Evolutionary conservation across 2,113 vertebrate species (phyloP).

Genomic region (Callaeas wilsoni): DNA sequence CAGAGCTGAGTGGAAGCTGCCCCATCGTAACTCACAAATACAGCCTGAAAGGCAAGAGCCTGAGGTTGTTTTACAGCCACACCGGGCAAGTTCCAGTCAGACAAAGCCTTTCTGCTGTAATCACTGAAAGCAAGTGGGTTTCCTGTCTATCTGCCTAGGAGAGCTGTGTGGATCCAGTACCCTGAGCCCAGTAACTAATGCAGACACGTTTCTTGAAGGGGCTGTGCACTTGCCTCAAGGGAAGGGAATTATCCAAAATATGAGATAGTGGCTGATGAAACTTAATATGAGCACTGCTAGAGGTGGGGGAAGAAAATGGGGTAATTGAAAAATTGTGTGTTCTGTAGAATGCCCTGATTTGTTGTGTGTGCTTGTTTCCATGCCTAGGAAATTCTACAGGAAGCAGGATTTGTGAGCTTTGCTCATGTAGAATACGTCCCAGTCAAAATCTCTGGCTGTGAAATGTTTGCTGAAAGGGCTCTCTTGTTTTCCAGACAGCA

Average conservation of each 20-base stretch:
- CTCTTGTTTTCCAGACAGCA: background rate
- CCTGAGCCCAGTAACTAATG: background rate
- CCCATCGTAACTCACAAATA: constrained; percentile 69
- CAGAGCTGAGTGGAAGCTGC: constrained; percentile 14
- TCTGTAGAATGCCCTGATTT: background rate
- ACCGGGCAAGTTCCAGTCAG: constrained; percentile 55
- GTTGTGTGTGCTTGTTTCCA: background rate
- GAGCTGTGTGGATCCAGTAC: background rate
- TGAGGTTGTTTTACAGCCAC: constrained; percentile 69
- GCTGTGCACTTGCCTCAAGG: background rate
- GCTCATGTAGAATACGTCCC: background rate
- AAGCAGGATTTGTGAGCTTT: background rate
- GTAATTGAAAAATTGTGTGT: background rate
- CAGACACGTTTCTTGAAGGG: background rate
- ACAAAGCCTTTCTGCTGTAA: constrained; percentile 64
- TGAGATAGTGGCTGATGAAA: constrained; percentile 32
- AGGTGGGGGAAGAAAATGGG: background rate
- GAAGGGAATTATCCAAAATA: background rate
- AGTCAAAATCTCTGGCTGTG: background rate
- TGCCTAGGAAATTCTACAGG: accelerated
- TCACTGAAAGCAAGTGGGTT: constrained; percentile 68
- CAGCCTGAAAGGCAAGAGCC: constrained; percentile 71
- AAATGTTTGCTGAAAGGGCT: background rate
- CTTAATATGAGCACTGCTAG: background rate
- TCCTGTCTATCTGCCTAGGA: constrained; percentile 63